Percentiles rank a stretch among this genome's conserved stretches.
phyloP scores from a whole-genome alignment of 2,888 invertebrate species.

The Torymus auratus region DNA sequence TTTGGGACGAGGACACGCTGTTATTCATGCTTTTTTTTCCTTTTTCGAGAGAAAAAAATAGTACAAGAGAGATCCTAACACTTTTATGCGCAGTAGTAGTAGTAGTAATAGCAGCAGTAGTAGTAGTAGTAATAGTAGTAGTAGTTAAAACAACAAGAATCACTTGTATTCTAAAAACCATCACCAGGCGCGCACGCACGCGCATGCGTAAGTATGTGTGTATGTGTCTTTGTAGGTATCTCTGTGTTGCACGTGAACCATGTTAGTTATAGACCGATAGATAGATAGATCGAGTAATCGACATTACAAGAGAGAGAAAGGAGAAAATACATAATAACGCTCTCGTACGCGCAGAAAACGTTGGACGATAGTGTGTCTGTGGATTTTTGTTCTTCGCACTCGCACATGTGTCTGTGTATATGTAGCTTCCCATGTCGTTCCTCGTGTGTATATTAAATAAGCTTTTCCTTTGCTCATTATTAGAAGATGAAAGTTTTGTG shows the following conservation, averaged over 20 bases:
- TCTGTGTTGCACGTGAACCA: constrained; percentile 33
- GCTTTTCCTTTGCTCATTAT: too few relatives aligned
- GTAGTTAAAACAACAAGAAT: constrained; percentile 71
- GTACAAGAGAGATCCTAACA: constrained; percentile 26
- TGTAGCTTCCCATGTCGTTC: not conserved
- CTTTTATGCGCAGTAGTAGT: constrained; percentile 41
- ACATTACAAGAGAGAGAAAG: not conserved
- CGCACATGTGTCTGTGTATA: not conserved
- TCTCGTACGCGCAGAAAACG: constrained; percentile 70
- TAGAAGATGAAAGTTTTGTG: too few relatives aligned
- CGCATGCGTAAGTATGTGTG: too few relatives aligned
- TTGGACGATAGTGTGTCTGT: constrained; percentile 50
- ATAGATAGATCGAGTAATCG: constrained; percentile 1
- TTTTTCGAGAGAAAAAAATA: constrained; percentile 23
- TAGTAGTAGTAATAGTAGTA: constrained; percentile 1
- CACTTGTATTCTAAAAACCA: constrained; percentile 63
- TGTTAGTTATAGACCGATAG: constrained; percentile 8
- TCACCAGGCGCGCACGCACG: constrained; percentile 25
- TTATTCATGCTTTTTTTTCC: not conserved
- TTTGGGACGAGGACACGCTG: not conserved
- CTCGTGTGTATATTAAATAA: too few relatives aligned
- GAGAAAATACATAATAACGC: constrained; percentile 30
- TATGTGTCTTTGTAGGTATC: constrained; percentile 18
- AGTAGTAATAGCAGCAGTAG: constrained; percentile 5
- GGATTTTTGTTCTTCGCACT: not conserved